phyloP scores from a whole-genome alignment of 2,888 invertebrate genomes.

The Pollenia griseotomentosa region DNA sequence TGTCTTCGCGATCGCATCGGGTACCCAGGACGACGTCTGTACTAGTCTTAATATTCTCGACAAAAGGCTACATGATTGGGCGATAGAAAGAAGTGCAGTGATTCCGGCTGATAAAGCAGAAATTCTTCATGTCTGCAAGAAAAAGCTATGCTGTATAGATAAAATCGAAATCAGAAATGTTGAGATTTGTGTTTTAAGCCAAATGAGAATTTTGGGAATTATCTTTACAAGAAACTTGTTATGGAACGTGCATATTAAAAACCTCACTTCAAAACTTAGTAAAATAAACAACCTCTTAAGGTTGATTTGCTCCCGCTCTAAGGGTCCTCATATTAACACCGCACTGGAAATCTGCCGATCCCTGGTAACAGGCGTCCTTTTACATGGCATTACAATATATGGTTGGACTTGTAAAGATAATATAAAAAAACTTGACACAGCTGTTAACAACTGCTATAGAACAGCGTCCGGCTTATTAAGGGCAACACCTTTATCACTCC shows the following conservation, averaged over 20 bases:
- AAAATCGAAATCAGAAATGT: neutral
- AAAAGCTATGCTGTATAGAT: neutral
- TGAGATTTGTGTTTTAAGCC: neutral
- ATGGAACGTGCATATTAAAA: neutral
- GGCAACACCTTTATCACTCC: neutral
- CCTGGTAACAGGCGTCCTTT: neutral
- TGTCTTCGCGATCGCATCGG: conserved; percentile 17
- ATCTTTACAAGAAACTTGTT: neutral
- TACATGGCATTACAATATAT: too few species aligned
- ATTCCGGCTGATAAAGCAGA: conserved; percentile 11
- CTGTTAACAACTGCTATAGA: neutral
- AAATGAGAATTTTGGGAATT: neutral
- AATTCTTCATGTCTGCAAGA: conserved; percentile 32
- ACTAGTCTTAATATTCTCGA: too few species aligned
- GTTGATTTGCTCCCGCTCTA: neutral
- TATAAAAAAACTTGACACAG: neutral
- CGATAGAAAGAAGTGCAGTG: neutral
- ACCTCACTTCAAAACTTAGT: neutral
- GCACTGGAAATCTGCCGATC: conserved; percentile 2
- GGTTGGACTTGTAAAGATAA: too few species aligned
- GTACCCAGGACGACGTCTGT: neutral
- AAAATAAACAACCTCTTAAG: neutral
- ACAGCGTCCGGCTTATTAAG: neutral
- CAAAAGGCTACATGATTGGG: neutral
- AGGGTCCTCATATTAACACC: neutral